A percentile compares a stretch with the other conserved stretches of the same genome.
Evolutionary conservation across 2,888 invertebrate genomes (phyloP).

Genomic region (Hoplodrina blanda): DNA sequence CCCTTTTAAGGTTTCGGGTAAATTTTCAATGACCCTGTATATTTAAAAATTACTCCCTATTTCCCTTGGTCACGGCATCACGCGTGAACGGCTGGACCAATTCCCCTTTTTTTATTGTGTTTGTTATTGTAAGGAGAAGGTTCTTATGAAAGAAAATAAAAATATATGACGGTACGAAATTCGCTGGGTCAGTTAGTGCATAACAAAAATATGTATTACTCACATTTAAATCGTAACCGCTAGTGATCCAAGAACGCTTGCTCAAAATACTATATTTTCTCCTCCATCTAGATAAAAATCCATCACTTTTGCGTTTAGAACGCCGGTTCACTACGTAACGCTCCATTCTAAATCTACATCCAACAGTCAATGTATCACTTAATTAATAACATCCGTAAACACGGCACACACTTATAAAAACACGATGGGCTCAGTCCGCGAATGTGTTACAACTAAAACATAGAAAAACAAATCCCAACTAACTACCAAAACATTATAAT

Average conservation of each 20-base stretch:
- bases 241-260: constrained; percentile 81
- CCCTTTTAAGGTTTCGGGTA: too few relatives aligned
- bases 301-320: constrained; percentile 82
- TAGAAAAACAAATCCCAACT: constrained; percentile 76
- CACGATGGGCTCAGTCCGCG: constrained; percentile 77
- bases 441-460: constrained; percentile 81
- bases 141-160: too few relatives aligned
- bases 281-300: constrained; percentile 82
- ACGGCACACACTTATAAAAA: constrained; percentile 57
- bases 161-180: too few relatives aligned
- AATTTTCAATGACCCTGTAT: too few relatives aligned
- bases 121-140: too few relatives aligned
- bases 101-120: too few relatives aligned
- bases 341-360: constrained; percentile 78
- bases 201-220: constrained; percentile 66
- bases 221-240: constrained; percentile 85
- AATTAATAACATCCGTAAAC: constrained; percentile 26
- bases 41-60: too few relatives aligned
- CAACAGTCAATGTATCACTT: constrained; percentile 69
- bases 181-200: neutral
- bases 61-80: too few relatives aligned
- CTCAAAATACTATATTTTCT: constrained; percentile 81
- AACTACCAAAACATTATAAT: constrained; percentile 76
- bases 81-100: too few relatives aligned
- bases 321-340: constrained; percentile 83